A percentile compares a stretch with the other conserved stretches of the same genome.
phyloP scores from a whole-genome alignment of 2,888 invertebrate species.

The Drosophila tripunctata region DNA sequence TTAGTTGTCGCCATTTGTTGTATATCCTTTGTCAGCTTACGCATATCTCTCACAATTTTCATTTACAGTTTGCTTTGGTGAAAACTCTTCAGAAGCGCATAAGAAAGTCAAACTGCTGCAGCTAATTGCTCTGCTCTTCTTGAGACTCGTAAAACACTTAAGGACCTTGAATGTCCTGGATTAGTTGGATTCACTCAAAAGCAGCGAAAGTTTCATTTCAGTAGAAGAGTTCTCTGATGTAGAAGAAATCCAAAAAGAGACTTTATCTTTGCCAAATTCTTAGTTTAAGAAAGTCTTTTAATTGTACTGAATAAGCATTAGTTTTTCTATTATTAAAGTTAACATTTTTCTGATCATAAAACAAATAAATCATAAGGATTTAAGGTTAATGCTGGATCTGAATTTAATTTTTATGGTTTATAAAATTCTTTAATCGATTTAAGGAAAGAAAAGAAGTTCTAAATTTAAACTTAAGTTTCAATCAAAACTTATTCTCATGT shows the following conservation, averaged over 20 bases:
- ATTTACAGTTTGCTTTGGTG: slow-evolving; percentile 24
- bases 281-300: background rate
- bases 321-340: too few species aligned
- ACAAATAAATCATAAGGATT: too few species aligned
- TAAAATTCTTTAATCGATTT: too few species aligned
- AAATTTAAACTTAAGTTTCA: too few species aligned
- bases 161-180: slow-evolving; percentile 8
- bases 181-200: background rate
- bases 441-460: too few species aligned
- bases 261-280: background rate
- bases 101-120: slow-evolving; percentile 38
- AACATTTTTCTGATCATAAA: too few species aligned
- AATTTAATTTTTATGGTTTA: too few species aligned
- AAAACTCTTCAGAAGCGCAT: slow-evolving; percentile 41
- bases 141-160: background rate
- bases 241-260: background rate
- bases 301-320: too few species aligned
- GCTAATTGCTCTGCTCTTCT: slow-evolving; percentile 62
- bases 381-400: too few species aligned
- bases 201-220: slow-evolving; percentile 3
- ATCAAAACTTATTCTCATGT: too few species aligned
- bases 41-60: slow-evolving; percentile 34
- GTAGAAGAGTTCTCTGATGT: background rate
- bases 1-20: slow-evolving; percentile 66
- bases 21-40: slow-evolving; percentile 28